Percentiles rank a stretch among this genome's conserved stretches.
phyloP scores from a whole-genome alignment of 2,797 vertebrate species.

The Oreochromis grahami region DNA sequence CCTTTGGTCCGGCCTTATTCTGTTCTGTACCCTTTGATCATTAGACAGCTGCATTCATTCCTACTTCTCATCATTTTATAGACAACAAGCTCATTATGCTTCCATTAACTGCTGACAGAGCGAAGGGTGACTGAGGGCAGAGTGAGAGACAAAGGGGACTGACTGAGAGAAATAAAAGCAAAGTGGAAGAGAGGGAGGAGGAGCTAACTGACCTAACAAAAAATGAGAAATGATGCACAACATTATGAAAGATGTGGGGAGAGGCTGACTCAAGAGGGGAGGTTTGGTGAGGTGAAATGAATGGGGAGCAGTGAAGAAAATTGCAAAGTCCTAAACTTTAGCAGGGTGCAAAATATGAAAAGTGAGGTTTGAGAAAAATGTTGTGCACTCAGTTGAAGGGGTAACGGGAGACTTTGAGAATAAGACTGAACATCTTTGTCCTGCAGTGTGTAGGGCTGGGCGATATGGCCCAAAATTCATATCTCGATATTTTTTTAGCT shows the following conservation, averaged over 20 bases:
- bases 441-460: background rate
- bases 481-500: no score
- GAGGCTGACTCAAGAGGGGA: background rate
- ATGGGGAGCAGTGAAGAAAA: background rate
- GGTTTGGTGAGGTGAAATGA: background rate
- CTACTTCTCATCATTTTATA: conserved; percentile 40
- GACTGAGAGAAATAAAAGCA: background rate
- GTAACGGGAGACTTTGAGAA: background rate
- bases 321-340: background rate
- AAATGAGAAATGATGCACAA: conserved; percentile 15
- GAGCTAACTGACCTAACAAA: background rate
- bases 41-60: conserved; percentile 36
- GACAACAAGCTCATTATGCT: conserved; percentile 62
- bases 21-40: conserved; percentile 38
- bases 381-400: background rate
- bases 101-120: conserved; percentile 57
- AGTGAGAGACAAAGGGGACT: background rate
- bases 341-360: conserved; percentile 5
- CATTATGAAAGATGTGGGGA: conserved; percentile 4
- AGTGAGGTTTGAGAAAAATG: conserved; percentile 13
- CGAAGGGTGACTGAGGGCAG: conserved; percentile 16
- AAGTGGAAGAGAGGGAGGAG: background rate
- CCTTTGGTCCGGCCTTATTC: background rate
- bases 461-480: no score
- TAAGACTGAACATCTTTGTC: conserved; percentile 10